Base-by-base conservation (phyloP, 1,140 invertebrate genomes). In the Lepidurus arcticus region DNA sequence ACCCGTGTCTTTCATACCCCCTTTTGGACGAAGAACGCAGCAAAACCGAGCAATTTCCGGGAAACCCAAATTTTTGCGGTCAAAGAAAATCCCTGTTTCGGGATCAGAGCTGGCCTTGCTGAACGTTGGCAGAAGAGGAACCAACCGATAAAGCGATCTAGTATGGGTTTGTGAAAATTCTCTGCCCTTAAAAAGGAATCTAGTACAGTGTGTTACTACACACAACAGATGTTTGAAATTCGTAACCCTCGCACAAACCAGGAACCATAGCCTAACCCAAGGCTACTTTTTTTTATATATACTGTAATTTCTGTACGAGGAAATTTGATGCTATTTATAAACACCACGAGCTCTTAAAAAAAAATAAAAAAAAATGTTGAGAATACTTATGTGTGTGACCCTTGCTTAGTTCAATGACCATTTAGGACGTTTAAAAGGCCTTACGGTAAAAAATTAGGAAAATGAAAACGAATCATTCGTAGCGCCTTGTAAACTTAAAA, bases 31-130 rank as follows among this genome's bases (percentile, higher is more conserved):
- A 65, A 65, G 53, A 65, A 65, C 16, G 53, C 53, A 21, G 21
- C 16, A 65, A 13, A 34, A 3, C 34, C 34, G 34, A 34, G 34
- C 6, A 65, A 65, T 65, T 65, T 65, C 53, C 53, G 53, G 53
- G 53, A 65, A 65, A 65, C 53, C 53, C 53, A 65, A n/a, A 65
- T 65, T 65, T 65, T 65, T 65, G 53, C 53, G 53, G 53, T 65
- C 53, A 65, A 65, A 65, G 53, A 65, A 34, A 65, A 65, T 65
- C 53, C 16, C 53, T 65, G 53, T 65, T 65, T 65, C 21, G 16
- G 16, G 21, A 16, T 11, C 13, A 53, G 13, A 65, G 21, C 53
- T 65, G 21, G 13, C 53, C n/a, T 65, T 65, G 53, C n/a, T 65
- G 53, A 65, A 65, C 16, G 16, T 13, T 65, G 53, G 53, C 53